Percentiles rank a stretch among this genome's conserved stretches.
These are phyloP conservation scores for Eupleurogrammus muticus DNA, from an alignment of 2,797 vertebrate species.

Conservation along the genomic window DNA sequence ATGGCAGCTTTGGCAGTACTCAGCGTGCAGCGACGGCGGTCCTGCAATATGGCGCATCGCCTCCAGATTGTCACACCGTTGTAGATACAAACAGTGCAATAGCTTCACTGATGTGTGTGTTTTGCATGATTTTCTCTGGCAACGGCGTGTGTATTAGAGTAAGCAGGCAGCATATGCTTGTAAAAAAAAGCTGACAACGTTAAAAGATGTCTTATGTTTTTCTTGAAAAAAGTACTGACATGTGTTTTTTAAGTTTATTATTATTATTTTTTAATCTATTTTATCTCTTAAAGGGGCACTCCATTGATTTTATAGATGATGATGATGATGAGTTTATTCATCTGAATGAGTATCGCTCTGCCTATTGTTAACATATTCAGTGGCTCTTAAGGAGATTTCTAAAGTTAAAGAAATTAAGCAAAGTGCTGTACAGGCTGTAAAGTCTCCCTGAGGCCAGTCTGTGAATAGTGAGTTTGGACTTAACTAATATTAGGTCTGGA, in stretches of 20 bases:
- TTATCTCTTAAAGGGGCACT: not conserved
- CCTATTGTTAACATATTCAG: not conserved
- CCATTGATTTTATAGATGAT: not conserved
- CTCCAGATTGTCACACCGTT: conserved; percentile 75
- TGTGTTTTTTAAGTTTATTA: conserved; percentile 10
- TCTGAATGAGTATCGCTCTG: not conserved
- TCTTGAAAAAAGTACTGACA: conserved; percentile 7
- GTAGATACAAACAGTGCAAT: conserved; percentile 71
- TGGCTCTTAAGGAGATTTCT: not conserved
- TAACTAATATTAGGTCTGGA: no score
- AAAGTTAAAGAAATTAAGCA: not conserved
- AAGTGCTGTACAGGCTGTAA: not conserved
- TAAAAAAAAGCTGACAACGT: conserved; percentile 37
- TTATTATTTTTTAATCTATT: conserved; percentile 2
- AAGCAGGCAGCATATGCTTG: conserved; percentile 62
- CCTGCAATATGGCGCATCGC: conserved; percentile 67
- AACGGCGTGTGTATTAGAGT: conserved; percentile 4
- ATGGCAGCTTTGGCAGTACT: conserved; percentile 77
- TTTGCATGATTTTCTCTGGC: conserved; percentile 61
- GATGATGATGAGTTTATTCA: conserved; percentile 9
- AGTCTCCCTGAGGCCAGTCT: no score
- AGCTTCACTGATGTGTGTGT: conserved; percentile 77
- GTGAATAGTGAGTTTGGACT: no score
- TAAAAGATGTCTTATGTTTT: conserved; percentile 9
- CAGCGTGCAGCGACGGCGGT: conserved; percentile 69